Evolutionary conservation across 2,113 vertebrate species (phyloP).

Genomic region (Gnathonemus longibarbis): DNA sequence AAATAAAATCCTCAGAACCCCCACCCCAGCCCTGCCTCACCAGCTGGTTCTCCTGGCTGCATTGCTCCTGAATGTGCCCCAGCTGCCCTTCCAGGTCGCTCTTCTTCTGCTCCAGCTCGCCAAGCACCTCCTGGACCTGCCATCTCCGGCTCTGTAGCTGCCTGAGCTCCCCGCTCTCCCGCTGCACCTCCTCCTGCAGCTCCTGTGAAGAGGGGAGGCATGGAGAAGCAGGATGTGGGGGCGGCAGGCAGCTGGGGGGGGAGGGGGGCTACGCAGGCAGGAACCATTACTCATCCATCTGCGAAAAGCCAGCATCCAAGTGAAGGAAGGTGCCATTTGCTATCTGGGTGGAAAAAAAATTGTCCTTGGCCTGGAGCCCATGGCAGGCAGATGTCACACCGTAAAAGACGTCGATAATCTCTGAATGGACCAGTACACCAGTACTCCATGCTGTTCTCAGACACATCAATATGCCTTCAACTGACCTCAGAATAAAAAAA

Average conservation of each 20-base stretch:
- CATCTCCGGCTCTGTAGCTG: conserved; percentile 81
- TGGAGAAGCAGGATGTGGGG: neutral
- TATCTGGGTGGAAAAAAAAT: neutral
- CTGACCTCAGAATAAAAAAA: neutral
- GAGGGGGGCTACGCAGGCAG: neutral
- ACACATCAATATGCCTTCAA: neutral
- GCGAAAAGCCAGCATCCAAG: neutral
- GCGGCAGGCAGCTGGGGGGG: neutral
- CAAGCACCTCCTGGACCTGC: conserved; percentile 81
- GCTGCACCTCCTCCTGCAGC: conserved; percentile 87
- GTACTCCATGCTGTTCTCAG: neutral
- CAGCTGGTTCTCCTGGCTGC: conserved; percentile 79
- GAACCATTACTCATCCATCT: neutral
- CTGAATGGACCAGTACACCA: neutral
- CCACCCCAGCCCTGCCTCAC: conserved; percentile 48
- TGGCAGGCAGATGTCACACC: neutral
- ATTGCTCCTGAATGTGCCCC: conserved; percentile 75
- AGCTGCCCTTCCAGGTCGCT: conserved; percentile 84
- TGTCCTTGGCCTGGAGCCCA: neutral
- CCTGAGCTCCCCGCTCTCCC: conserved; percentile 76
- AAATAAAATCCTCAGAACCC: neutral
- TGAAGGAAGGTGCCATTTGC: neutral
- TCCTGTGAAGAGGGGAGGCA: conserved; percentile 58
- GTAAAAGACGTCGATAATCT: neutral
- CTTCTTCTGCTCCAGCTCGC: conserved; percentile 87